Evolutionary conservation across 2,797 vertebrate species (phyloP).

Genomic region (Australoheros facetus): DNA sequence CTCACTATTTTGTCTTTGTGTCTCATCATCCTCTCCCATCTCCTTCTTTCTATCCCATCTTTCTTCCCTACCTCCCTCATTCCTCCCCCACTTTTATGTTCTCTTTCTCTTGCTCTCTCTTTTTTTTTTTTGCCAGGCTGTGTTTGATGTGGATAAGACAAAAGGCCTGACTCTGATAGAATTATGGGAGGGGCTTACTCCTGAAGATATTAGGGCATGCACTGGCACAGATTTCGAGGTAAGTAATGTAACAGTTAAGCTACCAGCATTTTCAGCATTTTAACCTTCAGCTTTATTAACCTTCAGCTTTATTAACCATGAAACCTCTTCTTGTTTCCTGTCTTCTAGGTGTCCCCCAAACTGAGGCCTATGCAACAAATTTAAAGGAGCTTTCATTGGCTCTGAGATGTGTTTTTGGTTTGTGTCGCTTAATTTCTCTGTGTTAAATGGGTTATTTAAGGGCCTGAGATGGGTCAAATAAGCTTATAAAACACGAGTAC

Average conservation of each 20-base stretch:
- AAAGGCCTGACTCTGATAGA: conserved; percentile 93
- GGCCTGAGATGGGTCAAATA: conserved; percentile 1
- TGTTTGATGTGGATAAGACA: conserved; percentile 94
- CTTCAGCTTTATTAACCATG: not conserved
- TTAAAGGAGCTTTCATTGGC: conserved; percentile 44
- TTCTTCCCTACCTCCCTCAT: not conserved
- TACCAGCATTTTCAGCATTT: not conserved
- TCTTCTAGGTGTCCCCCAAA: conserved; percentile 88
- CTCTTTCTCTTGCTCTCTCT: not conserved
- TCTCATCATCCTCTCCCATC: not conserved
- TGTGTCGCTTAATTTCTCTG: conserved; percentile 6
- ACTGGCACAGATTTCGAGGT: conserved; percentile 92
- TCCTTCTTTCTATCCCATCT: not conserved
- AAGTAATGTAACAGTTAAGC: conserved; percentile 63
- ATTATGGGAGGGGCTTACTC: conserved; percentile 90
- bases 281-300: not conserved
- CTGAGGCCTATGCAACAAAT: conserved; percentile 91
- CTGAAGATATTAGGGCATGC: conserved; percentile 92
- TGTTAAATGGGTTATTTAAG: not conserved
- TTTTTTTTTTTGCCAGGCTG: conserved; percentile 81
- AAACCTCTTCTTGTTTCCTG: conserved; percentile 2
- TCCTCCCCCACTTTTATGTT: not conserved
- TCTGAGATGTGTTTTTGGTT: conserved; percentile 21
- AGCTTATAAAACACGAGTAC: conserved; percentile 12
- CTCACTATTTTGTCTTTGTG: conserved; percentile 9